Percentiles rank a stretch among this genome's conserved stretches.
phyloP scores from a whole-genome alignment of 2,113 vertebrate species.

The Sakesphorus luctuosus region DNA sequence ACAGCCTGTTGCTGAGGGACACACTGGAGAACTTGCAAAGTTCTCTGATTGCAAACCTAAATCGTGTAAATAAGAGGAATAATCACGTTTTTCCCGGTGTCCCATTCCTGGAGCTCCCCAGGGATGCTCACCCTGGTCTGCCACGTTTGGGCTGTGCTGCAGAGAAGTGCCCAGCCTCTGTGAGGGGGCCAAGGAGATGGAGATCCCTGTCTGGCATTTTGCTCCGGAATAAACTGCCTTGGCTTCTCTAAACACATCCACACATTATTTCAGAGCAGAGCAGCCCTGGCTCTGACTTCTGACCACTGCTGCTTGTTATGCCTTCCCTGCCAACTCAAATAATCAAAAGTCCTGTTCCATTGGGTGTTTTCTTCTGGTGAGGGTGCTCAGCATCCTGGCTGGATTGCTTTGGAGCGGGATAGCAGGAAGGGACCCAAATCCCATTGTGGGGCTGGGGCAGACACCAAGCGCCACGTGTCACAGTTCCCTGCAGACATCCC shows the following conservation, averaged over 20 bases:
- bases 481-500: background rate
- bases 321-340: slow-evolving; percentile 40
- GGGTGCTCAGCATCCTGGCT: background rate
- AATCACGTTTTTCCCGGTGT: background rate
- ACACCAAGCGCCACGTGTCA: background rate
- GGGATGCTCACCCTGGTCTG: background rate
- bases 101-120: background rate
- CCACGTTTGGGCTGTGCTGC: background rate
- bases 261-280: background rate
- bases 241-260: background rate
- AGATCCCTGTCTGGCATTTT: background rate
- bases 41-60: background rate
- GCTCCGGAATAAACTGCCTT: background rate
- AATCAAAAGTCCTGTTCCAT: background rate
- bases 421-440: background rate
- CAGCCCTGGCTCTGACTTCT: background rate
- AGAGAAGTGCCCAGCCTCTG: background rate
- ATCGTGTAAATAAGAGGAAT: background rate
- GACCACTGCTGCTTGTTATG: background rate
- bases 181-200: background rate
- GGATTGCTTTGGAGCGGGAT: fast-evolving
- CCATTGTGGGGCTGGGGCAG: fast-evolving
- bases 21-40: background rate
- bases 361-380: background rate
- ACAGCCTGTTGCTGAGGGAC: background rate